Conservation (phyloP, 2,113 vertebrate genomes). For the Tachycineta bicolor region DNA sequence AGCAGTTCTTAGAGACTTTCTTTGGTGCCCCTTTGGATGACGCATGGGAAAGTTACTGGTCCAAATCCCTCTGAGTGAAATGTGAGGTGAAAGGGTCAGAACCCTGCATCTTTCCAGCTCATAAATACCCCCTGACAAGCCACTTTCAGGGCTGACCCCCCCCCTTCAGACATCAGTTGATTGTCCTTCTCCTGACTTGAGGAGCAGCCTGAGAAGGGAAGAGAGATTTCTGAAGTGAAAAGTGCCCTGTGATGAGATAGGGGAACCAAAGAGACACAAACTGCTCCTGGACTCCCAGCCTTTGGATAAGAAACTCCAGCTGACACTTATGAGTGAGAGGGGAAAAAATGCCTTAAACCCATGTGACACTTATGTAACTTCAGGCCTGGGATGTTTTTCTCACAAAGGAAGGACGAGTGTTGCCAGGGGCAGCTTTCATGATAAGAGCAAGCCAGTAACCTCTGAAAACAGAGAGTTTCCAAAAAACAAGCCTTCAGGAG, state of each 20-base stretch:
- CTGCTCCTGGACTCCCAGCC: conserved; percentile 28
- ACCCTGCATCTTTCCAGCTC: neutral
- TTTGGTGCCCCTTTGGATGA: neutral
- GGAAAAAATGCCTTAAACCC: conserved; percentile 50
- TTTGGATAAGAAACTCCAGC: conserved; percentile 49
- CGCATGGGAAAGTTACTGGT: neutral
- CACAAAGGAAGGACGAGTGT: conserved; percentile 8
- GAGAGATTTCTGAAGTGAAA: conserved; percentile 46
- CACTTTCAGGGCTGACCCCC: neutral
- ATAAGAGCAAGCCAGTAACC: conserved; percentile 48
- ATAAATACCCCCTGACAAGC: neutral
- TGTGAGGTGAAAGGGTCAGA: neutral
- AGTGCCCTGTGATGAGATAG: conserved; percentile 53
- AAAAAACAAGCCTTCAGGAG: neutral
- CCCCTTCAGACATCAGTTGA: neutral
- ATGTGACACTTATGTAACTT: conserved; percentile 55
- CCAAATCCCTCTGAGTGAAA: neutral
- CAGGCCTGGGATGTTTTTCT: conserved; percentile 34
- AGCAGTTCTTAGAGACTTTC: neutral
- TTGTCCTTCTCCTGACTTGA: neutral
- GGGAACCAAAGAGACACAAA: neutral
- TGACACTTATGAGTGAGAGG: conserved; percentile 56
- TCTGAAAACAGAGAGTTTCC: conserved; percentile 26
- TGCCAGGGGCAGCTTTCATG: conserved; percentile 31
- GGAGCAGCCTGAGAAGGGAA: conserved; percentile 30